phyloP scores from a whole-genome alignment of 2,113 vertebrate genomes.

The Bostrychus sinensis region DNA sequence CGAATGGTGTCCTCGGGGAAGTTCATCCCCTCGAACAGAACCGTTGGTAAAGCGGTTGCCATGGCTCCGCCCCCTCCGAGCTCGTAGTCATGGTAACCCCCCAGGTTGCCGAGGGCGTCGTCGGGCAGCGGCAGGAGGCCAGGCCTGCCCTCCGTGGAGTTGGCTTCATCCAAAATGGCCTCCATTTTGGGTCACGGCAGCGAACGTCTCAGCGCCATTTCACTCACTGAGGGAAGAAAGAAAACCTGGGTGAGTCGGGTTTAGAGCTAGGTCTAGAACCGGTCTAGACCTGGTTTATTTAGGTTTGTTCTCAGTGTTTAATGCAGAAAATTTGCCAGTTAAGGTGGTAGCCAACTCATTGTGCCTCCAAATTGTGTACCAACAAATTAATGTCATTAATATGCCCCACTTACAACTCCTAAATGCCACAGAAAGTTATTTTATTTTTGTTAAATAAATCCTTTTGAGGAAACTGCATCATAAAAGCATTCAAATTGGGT shows the following conservation, averaged over 20 bases:
- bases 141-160: slow-evolving; percentile 46
- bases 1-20: slow-evolving; percentile 88
- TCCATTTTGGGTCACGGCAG: slow-evolving; percentile 59
- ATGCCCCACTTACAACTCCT: too few relatives aligned
- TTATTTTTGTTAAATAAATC: too few relatives aligned
- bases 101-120: not conserved
- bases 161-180: slow-evolving; percentile 29
- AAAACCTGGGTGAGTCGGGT: not conserved
- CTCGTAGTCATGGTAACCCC: slow-evolving; percentile 42
- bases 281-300: too few relatives aligned
- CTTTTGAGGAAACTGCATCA: too few relatives aligned
- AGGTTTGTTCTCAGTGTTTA: too few relatives aligned
- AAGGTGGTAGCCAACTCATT: too few relatives aligned
- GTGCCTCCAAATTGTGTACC: too few relatives aligned
- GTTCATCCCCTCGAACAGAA: slow-evolving; percentile 26
- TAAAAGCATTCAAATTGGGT: too few relatives aligned
- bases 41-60: slow-evolving; percentile 22
- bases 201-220: slow-evolving; percentile 35
- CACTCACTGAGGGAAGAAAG: not conserved
- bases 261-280: too few relatives aligned
- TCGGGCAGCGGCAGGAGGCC: slow-evolving; percentile 8
- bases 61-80: not conserved
- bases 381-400: too few relatives aligned
- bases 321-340: too few relatives aligned
- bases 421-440: too few relatives aligned